Evolutionary conservation across 2,888 invertebrate species (phyloP).

Genomic region (Dione vanillae): DNA sequence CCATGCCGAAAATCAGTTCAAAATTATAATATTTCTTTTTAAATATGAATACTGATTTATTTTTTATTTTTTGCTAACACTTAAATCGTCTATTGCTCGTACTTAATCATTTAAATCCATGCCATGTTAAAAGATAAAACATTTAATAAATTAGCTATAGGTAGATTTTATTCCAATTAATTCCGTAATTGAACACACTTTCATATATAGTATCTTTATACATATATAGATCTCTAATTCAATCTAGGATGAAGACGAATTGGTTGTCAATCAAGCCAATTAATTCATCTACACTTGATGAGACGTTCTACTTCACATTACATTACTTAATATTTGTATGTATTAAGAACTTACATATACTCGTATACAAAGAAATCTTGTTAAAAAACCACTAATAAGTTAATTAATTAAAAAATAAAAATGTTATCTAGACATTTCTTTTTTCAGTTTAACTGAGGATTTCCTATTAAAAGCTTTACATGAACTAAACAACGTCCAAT

Average conservation of each 20-base stretch:
- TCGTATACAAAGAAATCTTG: background rate
- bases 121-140: no score
- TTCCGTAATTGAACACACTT: no score
- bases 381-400: no score
- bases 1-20: background rate
- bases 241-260: slow-evolving; percentile 13
- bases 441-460: slow-evolving; percentile 70
- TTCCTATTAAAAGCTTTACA: slow-evolving; percentile 65
- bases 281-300: slow-evolving; percentile 8
- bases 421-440: background rate
- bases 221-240: background rate
- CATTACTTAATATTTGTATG: background rate
- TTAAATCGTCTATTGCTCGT: background rate
- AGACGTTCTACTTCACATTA: background rate
- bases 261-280: slow-evolving; percentile 7
- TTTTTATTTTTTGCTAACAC: no score
- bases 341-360: background rate
- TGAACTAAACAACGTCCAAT: slow-evolving; percentile 54
- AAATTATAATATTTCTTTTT: background rate
- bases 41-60: no score
- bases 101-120: no score
- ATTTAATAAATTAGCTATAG: no score
- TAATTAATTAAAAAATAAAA: no score
- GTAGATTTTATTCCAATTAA: no score
- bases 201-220: background rate